A percentile compares a stretch with the other conserved stretches of the same genome.
Conservation (phyloP, 2,888 invertebrate genomes). For the Hermodice carunculata region DNA sequence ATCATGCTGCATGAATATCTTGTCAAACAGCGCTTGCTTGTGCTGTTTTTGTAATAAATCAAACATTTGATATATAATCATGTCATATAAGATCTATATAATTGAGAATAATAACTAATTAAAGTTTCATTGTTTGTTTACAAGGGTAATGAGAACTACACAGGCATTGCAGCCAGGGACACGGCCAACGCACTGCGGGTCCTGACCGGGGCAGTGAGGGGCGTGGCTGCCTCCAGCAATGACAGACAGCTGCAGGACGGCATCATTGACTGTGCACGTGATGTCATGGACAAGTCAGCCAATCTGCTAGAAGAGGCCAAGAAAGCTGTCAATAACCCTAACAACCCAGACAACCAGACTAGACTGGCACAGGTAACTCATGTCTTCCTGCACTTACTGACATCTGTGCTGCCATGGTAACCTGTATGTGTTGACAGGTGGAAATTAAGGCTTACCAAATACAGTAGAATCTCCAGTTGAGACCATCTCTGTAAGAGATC, state of each 20-base stretch:
- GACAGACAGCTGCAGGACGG: constrained; percentile 72
- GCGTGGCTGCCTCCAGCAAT: constrained; percentile 71
- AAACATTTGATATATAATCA: no score
- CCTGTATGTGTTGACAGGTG: no score
- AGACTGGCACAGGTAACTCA: constrained; percentile 77
- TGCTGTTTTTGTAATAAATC: background rate
- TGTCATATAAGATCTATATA: no score
- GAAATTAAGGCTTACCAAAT: no score
- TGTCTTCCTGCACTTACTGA: no score
- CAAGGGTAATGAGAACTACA: constrained; percentile 82
- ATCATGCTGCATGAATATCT: background rate
- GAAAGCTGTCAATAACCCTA: constrained; percentile 79
- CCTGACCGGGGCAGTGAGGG: constrained; percentile 82
- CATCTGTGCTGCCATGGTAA: no score
- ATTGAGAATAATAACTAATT: no score
- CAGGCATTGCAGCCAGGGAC: constrained; percentile 85
- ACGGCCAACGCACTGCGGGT: constrained; percentile 83
- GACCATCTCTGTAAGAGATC: no score
- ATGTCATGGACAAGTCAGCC: constrained; percentile 84
- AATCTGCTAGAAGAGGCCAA: constrained; percentile 86
- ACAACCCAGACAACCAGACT: constrained; percentile 74
- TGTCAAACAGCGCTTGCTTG: background rate
- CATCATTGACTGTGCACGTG: constrained; percentile 76
- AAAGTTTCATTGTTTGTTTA: background rate
- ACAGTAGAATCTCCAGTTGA: no score